Evolutionary conservation across 2,888 invertebrate species (phyloP), one percentile per base, ranked within the genome.

Genomic region (Cataglyphis livida): DNA sequence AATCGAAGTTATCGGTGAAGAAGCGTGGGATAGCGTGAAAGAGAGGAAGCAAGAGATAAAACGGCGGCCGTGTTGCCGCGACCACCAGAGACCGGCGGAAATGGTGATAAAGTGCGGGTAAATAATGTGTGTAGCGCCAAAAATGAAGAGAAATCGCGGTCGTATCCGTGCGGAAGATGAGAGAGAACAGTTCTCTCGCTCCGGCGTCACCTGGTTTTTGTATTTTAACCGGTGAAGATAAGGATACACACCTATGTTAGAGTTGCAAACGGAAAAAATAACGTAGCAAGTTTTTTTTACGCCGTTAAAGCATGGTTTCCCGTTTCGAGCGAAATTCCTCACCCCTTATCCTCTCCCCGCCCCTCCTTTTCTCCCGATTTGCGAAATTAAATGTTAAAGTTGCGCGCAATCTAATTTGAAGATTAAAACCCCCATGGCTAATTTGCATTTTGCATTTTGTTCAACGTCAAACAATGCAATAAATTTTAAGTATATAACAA

Each of bases 71-170:
- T 66, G 81, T 82, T 83, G 78, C 74, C 78, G 84, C 81, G 84
- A 84, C 65, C 84, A 79, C 62, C 79, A 64, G 86, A 44, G 82
- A 73, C 78, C 83, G 82, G 84, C 84, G 89, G 84, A 88, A 91
- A 91, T 91, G 89, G 90, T 92, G 92, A 92, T 92, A 92, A 92
- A 92, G 86, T 89, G 89, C 90, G 84, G 85, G 85, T 87, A 91
- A 92, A 91, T 91, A 92, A 90, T 90, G 91, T 88, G 90, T 88
- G 89, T 88, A 86, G 51, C 74, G 35, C 32, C 78, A 86, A 90
- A 86, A 92, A 92, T 92, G 90, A 92, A 92, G 91, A 92, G 87
- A 91, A 92, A 92, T 92, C 87, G 91, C 73, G 81, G 86, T 82
- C 86, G 88, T 86, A 83, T 64, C 68, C 62, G 74, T 73, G 82